These are phyloP conservation scores for Phymorhynchus buccinoides DNA, from an alignment of 1,140 invertebrate genomes.

Conservation along the genomic window DNA sequence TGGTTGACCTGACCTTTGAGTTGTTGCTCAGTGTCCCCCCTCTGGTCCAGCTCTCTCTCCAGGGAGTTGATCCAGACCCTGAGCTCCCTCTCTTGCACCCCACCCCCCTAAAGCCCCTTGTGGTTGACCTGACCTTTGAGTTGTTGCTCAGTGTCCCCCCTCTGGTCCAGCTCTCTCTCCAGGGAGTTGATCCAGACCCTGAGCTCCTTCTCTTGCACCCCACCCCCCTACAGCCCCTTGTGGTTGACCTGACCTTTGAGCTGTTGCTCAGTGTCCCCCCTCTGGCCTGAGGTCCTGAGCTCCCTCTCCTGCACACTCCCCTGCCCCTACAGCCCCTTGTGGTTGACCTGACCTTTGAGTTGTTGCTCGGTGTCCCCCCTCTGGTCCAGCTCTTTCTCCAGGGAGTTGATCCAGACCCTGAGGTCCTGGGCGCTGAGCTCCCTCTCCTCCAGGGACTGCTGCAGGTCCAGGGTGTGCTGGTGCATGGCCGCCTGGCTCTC, in stretches of 20 bases:
- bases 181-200: no score
- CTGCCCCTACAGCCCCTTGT: no score
- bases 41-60: conserved; percentile 80
- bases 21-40: conserved; percentile 42
- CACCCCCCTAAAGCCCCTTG: no score
- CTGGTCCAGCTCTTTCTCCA: conserved; percentile 81
- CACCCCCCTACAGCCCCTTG: no score
- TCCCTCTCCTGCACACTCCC: conserved; percentile 83
- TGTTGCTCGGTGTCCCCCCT: conserved; percentile 41
- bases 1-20: conserved; percentile 45
- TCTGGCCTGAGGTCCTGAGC: conserved; percentile 77
- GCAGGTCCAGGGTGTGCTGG: conserved; percentile 57
- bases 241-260: conserved; percentile 43
- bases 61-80: conserved; percentile 80
- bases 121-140: conserved; percentile 43
- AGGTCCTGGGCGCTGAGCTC: conserved; percentile 61
- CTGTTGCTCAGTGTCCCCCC: conserved; percentile 42
- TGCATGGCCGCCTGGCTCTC: conserved; percentile 58
- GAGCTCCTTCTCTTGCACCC: conserved; percentile 82
- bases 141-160: conserved; percentile 42
- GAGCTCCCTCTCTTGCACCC: no score
- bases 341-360: conserved; percentile 39
- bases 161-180: no score
- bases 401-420: conserved; percentile 79
- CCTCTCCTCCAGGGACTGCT: conserved; percentile 60